Evolutionary conservation across 2,888 invertebrate genomes (phyloP).

Genomic region (Phyllotreta striolata): DNA sequence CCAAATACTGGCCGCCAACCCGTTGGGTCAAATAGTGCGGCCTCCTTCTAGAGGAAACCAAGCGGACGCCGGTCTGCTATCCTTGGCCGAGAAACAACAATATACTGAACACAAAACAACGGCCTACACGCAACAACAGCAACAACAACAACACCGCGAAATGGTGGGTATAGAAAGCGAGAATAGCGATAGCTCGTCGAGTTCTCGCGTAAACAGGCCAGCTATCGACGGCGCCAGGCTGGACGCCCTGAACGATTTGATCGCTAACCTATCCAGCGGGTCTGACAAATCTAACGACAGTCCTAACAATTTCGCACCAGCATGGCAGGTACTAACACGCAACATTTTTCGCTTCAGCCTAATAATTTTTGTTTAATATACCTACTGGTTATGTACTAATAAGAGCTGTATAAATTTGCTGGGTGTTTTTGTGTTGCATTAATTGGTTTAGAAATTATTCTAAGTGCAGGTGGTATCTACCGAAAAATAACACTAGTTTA

Average conservation of each 20-base stretch:
- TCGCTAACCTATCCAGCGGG: constrained; percentile 61
- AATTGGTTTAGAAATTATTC: no score
- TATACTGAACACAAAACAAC: constrained; percentile 45
- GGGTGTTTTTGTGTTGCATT: no score
- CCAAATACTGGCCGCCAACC: constrained; percentile 56
- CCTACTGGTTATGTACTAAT: background rate
- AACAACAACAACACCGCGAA: constrained; percentile 36
- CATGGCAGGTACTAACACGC: constrained; percentile 62
- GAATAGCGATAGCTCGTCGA: constrained; percentile 42
- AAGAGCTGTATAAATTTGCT: background rate
- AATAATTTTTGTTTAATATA: constrained; percentile 24
- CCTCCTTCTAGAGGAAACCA: constrained; percentile 50
- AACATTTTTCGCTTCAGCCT: constrained; percentile 19
- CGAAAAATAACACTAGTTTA: no score
- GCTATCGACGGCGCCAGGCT: constrained; percentile 48
- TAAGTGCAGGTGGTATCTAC: no score
- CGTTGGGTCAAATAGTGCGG: constrained; percentile 55
- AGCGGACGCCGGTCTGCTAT: constrained; percentile 57
- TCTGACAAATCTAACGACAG: constrained; percentile 60
- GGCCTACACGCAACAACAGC: constrained; percentile 24
- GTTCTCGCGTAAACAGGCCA: background rate
- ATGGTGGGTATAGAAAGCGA: constrained; percentile 60
- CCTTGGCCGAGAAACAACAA: constrained; percentile 56
- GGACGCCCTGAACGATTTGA: constrained; percentile 61
- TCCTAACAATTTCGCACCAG: constrained; percentile 57